phyloP scores from a whole-genome alignment of 2,113 vertebrate genomes.

The Catharus bicknelli region DNA sequence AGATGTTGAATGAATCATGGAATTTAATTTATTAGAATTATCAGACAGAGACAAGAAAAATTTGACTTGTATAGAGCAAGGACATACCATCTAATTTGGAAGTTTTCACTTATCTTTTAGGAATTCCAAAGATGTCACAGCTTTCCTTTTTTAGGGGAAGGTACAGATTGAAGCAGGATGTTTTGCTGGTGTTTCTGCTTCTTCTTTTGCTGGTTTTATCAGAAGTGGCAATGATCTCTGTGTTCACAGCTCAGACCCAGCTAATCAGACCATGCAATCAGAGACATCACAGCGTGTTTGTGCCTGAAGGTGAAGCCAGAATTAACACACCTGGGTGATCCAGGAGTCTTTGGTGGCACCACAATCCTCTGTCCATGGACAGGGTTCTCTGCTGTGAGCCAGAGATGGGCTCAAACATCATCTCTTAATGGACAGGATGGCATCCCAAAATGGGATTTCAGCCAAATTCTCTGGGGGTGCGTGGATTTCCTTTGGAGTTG shows the following conservation, averaged over 20 bases:
- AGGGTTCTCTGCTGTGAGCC: not conserved
- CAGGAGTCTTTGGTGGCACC: not conserved
- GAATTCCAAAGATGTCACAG: not conserved
- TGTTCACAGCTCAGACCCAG: fast-evolving
- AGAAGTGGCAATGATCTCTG: not conserved
- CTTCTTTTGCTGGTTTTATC: not conserved
- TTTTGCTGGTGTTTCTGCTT: not conserved
- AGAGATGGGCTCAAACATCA: fast-evolving
- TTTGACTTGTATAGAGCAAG: fast-evolving
- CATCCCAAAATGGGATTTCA: not conserved
- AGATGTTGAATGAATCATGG: not conserved
- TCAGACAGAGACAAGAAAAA: not conserved
- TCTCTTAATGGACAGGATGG: not conserved
- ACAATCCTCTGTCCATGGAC: not conserved
- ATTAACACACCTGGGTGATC: not conserved
- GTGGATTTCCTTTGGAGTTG: not conserved
- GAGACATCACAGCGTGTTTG: fast-evolving
- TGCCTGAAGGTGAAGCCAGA: not conserved
- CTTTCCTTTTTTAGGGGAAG: not conserved
- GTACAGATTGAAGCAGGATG: not conserved
- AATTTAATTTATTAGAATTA: not conserved
- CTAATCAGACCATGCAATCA: not conserved
- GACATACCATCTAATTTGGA: not conserved
- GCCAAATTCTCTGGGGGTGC: not conserved
- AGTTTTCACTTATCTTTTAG: not conserved